Base-by-base conservation (phyloP, 2,888 invertebrate genomes). In the Stenichneumon culpator region DNA sequence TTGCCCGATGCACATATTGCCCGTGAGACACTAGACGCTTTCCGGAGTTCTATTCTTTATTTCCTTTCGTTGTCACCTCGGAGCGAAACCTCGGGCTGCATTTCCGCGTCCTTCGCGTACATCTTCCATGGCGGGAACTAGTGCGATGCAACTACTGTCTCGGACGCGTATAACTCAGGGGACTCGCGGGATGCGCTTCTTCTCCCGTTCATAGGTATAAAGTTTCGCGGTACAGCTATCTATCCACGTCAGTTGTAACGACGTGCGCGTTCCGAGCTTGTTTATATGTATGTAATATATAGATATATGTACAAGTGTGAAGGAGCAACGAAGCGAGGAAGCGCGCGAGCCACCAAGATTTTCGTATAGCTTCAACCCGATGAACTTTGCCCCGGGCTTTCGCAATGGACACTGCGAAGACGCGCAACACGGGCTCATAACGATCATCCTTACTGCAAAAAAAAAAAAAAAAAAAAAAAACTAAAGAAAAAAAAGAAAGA, bases 171-270 rank as follows among this genome's bases (percentile, higher is more conserved):
- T 79, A 69, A 73, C 69, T 75, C 70, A 70, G 14, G 68, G 57
- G 67, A 74, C 60, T 65, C 36, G 44, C 47, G 60, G 60, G 63
- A 47, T 25, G 79, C 63, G 52, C 52, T 50, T 60, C 70, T 70
- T 54, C 79, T 52, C 44, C 44, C 36, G 44, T 57, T 69, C 50
- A 70, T 52, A 68, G 50, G 57, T 82, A 67, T 83, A 81, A 74
- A 74, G 60, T 77, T 81, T 78, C 47, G 50, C 50, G 50, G 78
- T 54, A 82, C 68, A 32, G 60, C 68, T 67, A 86, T 86, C 75
- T 84, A 79, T 86, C 77, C 52, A 82, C 77, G 84, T 86, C 84
- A 75, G 80, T 84, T 84, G 72, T 86, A 84, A 82, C 84, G 77
- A 80, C 80, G 78, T 25, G 80, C 72, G 77, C 74, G 52, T 74